Percentiles rank a stretch among this genome's conserved stretches.
These are phyloP conservation scores for Boulengeromyrus knoepffleri DNA, from an alignment of 2,113 vertebrate species.

Conservation along the genomic window DNA sequence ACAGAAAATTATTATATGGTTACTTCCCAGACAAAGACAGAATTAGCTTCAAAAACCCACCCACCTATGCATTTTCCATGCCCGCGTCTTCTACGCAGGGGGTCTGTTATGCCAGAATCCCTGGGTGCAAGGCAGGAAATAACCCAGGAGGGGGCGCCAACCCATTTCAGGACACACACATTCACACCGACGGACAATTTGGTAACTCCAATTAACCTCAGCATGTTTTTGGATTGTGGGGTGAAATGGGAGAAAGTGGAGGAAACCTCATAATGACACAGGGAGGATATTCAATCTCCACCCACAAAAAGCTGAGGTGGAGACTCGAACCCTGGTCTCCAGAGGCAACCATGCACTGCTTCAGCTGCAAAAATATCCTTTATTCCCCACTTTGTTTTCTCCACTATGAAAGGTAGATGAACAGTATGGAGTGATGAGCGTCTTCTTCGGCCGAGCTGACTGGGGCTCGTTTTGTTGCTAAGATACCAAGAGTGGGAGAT, in stretches of 20 bases:
- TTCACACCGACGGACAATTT: not conserved
- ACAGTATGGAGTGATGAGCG: not conserved
- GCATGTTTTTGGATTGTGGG: not conserved
- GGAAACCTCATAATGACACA: not conserved
- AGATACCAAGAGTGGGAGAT: not conserved
- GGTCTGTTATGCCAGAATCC: not conserved
- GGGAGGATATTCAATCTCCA: not conserved
- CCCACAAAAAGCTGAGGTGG: not conserved
- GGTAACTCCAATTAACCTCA: not conserved
- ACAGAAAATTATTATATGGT: not conserved
- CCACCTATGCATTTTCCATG: not conserved
- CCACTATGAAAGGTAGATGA: not conserved
- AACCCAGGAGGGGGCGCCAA: not conserved
- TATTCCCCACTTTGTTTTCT: not conserved
- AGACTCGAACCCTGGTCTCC: not conserved
- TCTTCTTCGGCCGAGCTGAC: not conserved
- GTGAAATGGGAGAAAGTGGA: not conserved
- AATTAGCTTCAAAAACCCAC: not conserved
- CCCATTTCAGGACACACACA: not conserved
- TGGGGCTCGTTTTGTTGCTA: not conserved
- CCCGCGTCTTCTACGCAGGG: not conserved
- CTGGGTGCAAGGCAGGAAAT: not conserved
- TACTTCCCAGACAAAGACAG: not conserved
- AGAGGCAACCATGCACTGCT: not conserved
- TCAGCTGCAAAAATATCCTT: not conserved